Percentiles rank a stretch among this genome's conserved stretches.
phyloP scores from a whole-genome alignment of 2,113 vertebrate genomes.

The Rattus norvegicus region GRCr8 NC_086033.1:100162501-100163000 shows the following conservation, averaged over 20 bases:
- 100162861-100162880: neutral
- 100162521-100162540: neutral
- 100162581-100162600: neutral
- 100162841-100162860: neutral
- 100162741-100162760: neutral
- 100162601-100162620: neutral
- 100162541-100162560: neutral
- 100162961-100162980: neutral
- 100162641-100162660: neutral
- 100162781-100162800: neutral
- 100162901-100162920: neutral
- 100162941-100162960: neutral
- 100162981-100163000: neutral
- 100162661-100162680: neutral
- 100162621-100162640: neutral
- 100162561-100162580: neutral
- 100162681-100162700: neutral
- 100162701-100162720: neutral
- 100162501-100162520: neutral
- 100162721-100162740: neutral
- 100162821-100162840: neutral
- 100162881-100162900: neutral
- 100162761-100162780: neutral
- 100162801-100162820: neutral
- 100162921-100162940: neutral